Evolutionary conservation across 2,113 vertebrate species (phyloP), one percentile per base, ranked within the genome.

Genomic region (Pyrgilauda ruficollis): DNA sequence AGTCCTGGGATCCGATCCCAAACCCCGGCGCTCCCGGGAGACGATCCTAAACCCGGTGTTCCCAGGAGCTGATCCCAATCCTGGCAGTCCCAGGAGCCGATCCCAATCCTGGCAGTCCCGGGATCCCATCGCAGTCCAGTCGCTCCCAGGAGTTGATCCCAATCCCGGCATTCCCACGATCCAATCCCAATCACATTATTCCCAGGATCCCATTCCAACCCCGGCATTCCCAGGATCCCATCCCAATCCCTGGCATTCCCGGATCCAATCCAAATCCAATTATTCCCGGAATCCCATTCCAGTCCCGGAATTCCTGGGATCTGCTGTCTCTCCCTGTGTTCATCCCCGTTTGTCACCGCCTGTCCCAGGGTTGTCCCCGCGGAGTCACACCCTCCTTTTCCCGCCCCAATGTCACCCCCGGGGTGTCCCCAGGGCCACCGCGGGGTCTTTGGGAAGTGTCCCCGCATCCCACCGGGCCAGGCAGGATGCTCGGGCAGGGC

Each of bases 1-100:
- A 4, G 3, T 4, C 15, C n/a, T 19, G 1, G 10, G 19, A 52
- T 1, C 15, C 1, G 8, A 33, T 18, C 35, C 68, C 28, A 24
- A 9, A 1, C 49, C 67, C 4, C n/a, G n/a, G n/a, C n/a, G n/a
- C n/a, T 4, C 15, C n/a, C 26, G 1, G 10, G 19, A 52, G 1
- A 10, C 1, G 8, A 33, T 18, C 35, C 68, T 28, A 24, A 9
- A 1, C 49, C 67, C 4, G 1, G 24, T 7, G 4, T 16, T 28
- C n/a, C 62, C 37, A 2, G 19, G 18, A 52, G 1, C 26, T 1
- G 8, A 31, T 28, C 50, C 8, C 14, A 27, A 27, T 2, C 16
- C 28, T 16, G 4, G 6, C 12, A 30, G 11, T 31, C 52, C 52
- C 50, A 4, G 50, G 26, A 47, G 2, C 44, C 1, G n/a, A 61